These are phyloP conservation scores for Pteropus alecto DNA, from an alignment of 2,113 vertebrate species.

Conservation along the genomic window DNA sequence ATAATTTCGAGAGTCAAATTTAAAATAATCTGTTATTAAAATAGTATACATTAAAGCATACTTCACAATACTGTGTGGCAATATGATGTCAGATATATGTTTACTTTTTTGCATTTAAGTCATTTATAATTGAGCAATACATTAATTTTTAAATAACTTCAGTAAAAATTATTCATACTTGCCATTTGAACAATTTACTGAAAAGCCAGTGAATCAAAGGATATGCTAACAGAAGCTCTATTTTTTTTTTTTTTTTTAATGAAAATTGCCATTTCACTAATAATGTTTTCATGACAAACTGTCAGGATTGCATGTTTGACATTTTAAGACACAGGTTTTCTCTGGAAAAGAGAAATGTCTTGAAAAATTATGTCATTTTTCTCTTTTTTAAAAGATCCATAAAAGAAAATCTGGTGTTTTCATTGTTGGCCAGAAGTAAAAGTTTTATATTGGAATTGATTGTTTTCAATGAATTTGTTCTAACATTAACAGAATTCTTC, in stretches of 20 bases:
- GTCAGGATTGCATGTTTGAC: not conserved
- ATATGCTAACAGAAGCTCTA: not conserved
- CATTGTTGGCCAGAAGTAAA: not conserved
- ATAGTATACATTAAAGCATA: not conserved
- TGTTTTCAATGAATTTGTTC: not conserved
- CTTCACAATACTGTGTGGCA: not conserved
- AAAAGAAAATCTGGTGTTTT: not conserved
- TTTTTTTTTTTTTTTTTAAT: not conserved
- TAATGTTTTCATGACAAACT: not conserved
- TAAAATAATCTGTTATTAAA: not conserved
- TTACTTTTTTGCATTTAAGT: not conserved
- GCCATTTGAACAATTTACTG: no score
- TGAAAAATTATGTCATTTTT: no score
- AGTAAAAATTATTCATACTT: not conserved
- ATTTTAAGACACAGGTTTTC: not conserved
- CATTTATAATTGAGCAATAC: not conserved
- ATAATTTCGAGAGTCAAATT: not conserved
- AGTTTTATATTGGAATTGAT: not conserved
- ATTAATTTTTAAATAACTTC: not conserved
- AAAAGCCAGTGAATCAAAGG: no score
- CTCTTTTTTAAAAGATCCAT: no score
- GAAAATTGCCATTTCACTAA: not conserved
- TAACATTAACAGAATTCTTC: not conserved
- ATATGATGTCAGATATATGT: not conserved
- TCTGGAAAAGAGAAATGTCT: no score